Conservation (phyloP, 2,797 vertebrate species). For the Amazonetta brasiliensis region DNA sequence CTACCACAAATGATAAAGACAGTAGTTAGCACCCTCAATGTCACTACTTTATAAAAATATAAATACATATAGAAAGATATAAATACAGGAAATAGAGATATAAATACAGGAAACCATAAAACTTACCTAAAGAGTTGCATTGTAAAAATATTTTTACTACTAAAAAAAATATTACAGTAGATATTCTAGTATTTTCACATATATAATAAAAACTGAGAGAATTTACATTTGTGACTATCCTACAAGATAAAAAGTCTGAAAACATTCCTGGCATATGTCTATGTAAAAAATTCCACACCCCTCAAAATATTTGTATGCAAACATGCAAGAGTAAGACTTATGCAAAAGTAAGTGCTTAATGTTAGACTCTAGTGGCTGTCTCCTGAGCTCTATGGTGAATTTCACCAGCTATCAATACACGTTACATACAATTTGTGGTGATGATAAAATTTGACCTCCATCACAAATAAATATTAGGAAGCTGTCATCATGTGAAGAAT, state of each 20-base stretch:
- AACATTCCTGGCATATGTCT: background rate
- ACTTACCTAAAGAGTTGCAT: background rate
- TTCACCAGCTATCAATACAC: background rate
- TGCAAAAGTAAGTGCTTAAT: background rate
- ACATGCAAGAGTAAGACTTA: background rate
- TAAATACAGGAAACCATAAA: background rate
- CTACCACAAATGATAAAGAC: background rate
- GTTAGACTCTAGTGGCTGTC: background rate
- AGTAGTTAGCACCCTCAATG: background rate
- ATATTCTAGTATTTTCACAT: background rate
- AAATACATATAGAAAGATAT: background rate
- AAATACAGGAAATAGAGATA: background rate
- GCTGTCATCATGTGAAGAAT: background rate
- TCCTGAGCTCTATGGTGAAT: background rate
- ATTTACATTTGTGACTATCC: background rate
- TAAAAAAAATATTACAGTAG: fast-evolving
- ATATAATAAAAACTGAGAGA: background rate
- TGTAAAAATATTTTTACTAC: background rate
- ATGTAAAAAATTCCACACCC: background rate
- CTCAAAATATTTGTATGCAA: background rate
- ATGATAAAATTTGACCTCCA: background rate
- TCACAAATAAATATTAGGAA: background rate
- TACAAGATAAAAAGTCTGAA: background rate
- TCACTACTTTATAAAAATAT: background rate
- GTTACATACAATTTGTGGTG: background rate